Percentiles rank a stretch among this genome's conserved stretches.
These are phyloP conservation scores for Notodonta ziczac DNA, from an alignment of 2,888 invertebrate species.

Conservation along the genomic window DNA sequence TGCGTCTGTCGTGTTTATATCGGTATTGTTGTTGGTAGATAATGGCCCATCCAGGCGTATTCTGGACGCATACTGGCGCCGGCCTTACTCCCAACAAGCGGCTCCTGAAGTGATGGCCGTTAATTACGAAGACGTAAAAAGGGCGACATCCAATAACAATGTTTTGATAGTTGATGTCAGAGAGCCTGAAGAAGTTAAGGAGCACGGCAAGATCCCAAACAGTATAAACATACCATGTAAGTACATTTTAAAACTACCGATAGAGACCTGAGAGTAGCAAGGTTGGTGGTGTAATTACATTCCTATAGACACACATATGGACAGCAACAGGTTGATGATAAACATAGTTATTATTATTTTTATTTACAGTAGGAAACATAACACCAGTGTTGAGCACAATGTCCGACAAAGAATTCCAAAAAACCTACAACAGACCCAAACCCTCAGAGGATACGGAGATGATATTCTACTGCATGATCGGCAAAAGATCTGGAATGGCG, in stretches of 20 bases:
- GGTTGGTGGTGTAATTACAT: no score
- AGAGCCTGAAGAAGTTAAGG: conserved; percentile 88
- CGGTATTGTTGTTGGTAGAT: conserved; percentile 13
- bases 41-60: conserved; percentile 19
- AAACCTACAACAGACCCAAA: conserved; percentile 83
- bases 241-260: conserved; percentile 35
- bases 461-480: conserved; percentile 89
- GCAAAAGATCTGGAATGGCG: conserved; percentile 86
- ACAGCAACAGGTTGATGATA: no score
- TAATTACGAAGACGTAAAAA: conserved; percentile 74
- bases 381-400: conserved; percentile 67
- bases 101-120: conserved; percentile 58
- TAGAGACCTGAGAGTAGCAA: no score
- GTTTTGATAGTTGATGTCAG: conserved; percentile 89
- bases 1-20: background rate
- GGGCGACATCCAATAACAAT: conserved; percentile 51
- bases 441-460: conserved; percentile 84
- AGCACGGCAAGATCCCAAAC: conserved; percentile 89
- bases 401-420: conserved; percentile 81
- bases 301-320: no score
- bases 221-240: conserved; percentile 91
- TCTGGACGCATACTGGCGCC: conserved; percentile 15
- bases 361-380: conserved; percentile 81
- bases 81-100: conserved; percentile 51
- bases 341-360: conserved; percentile 11